Evolutionary conservation across 2,797 vertebrate genomes (phyloP).

Genomic region (Peromyscus aztecus): DNA sequence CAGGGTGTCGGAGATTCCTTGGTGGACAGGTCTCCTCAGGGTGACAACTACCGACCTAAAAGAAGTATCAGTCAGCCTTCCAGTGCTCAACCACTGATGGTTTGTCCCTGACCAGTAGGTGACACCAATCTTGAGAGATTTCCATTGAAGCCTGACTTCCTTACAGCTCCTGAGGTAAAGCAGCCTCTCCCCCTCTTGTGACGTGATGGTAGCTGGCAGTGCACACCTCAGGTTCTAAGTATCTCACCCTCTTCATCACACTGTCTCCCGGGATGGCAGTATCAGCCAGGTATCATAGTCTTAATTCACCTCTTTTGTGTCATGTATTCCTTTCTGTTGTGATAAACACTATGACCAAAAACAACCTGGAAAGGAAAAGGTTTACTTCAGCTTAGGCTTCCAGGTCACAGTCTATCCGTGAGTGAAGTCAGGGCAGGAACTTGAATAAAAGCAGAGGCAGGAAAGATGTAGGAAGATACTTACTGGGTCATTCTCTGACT

Average conservation of each 20-base stretch:
- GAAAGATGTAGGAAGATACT: not conserved
- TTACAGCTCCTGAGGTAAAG: not conserved
- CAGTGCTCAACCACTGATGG: not conserved
- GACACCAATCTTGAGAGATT: not conserved
- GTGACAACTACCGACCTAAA: no score
- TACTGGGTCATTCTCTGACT: not conserved
- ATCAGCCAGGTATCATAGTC: not conserved
- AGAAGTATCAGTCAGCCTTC: accelerated
- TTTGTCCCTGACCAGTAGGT: not conserved
- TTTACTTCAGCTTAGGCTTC: not conserved
- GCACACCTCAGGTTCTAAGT: not conserved
- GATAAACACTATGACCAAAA: not conserved
- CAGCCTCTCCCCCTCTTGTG: no score
- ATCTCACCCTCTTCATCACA: no score
- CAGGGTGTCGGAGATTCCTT: accelerated
- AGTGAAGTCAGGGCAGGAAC: not conserved
- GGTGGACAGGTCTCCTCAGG: no score
- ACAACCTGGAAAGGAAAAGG: not conserved
- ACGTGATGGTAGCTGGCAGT: not conserved
- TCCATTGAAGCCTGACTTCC: not conserved
- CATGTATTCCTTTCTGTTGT: not conserved
- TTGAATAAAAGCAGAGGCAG: not conserved
- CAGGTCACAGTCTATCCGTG: not conserved
- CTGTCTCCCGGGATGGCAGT: not conserved
- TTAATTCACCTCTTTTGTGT: accelerated